Base-by-base conservation (phyloP, 2,797 vertebrate species). In the Enteromius treurensis region DNA sequence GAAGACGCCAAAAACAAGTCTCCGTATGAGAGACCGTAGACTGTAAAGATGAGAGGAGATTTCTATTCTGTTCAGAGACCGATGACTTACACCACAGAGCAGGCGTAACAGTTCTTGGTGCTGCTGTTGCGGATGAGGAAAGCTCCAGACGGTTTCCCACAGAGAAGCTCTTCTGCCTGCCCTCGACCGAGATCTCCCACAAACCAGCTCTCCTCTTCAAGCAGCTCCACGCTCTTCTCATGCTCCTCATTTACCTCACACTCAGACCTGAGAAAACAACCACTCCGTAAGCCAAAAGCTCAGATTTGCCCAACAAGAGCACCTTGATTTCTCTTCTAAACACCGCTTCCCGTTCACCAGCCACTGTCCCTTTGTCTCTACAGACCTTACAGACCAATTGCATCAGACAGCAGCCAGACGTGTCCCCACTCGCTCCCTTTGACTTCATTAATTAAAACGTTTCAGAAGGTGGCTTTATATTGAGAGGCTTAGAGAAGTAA, bases 71-170 rank as follows among this genome's bases (percentile, higher is more conserved):
- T 34, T 40, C 23, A 23, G 6, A 26, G 40, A 47, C 0, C 34
- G 62, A 49, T n/a, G 45, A 93, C 94, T 95, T 85, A 95, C 94
- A 95, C 93, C 69, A 95, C 94, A 3, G 94, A 95, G 91, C 94
- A 95, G 87, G 94, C 94, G 32, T 93, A 95, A 88, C 93, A 94
- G 84, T 94, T 93, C 86, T 94, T 94, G 86, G 93, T 97, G 95
- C 97, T 99, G 88, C 98, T 99, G 91, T 98, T 96, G 0, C 98
- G 96, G 93, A 99, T 97, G 91, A 99, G 94, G 93, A 99, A 99
- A 0, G 98, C 96, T 88, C 98, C 98, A 0, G 97, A 93, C 42
- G 95, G 95, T 91, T 97, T 98, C 14, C 96, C 97, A 67, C 94
- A 93, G 71, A 99, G 96, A 93, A 97, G 94, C 83, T 98, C 97